Evolutionary conservation across 2,888 invertebrate genomes (phyloP).

Genomic region (Callosobruchus maculatus): DNA sequence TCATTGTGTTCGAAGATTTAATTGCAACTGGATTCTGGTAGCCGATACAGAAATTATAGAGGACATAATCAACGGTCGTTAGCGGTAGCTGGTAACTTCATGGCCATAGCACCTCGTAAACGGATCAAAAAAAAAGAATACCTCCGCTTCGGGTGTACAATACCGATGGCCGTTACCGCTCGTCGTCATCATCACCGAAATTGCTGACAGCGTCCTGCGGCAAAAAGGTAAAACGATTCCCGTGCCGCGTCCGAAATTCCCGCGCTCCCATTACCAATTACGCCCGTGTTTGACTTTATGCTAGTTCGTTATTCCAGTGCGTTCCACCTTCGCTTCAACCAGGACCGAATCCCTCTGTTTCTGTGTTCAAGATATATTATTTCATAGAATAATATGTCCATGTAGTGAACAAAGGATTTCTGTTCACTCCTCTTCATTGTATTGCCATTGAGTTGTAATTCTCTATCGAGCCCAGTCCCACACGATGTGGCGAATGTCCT

Average conservation of each 20-base stretch:
- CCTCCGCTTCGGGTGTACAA: not conserved
- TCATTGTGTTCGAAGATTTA: too few relatives aligned
- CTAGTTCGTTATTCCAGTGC: not conserved
- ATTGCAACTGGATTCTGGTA: too few relatives aligned
- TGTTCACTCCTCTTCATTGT: too few relatives aligned
- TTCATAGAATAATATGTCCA: too few relatives aligned
- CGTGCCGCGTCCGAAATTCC: slow-evolving; percentile 6
- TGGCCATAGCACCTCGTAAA: not conserved
- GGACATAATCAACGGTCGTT: too few relatives aligned
- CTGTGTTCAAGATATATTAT: not conserved
- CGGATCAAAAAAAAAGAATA: not conserved
- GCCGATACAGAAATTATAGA: too few relatives aligned
- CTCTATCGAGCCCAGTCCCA: too few relatives aligned
- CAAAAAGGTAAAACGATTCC: not conserved
- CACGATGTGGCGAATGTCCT: too few relatives aligned
- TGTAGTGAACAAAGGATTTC: too few relatives aligned
- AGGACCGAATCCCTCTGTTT: not conserved
- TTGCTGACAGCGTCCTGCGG: not conserved
- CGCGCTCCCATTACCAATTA: slow-evolving; percentile 33
- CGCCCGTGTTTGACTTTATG: slow-evolving; percentile 8
- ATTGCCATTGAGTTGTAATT: too few relatives aligned
- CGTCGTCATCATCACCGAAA: not conserved
- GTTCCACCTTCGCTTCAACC: not conserved
- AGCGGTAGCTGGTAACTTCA: too few relatives aligned
- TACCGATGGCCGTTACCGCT: not conserved